Base-by-base conservation (phyloP, 30 jellyfish, hydroid and myxozoan species). In the Aurelia aurita complex sp. Pacific region DNA sequence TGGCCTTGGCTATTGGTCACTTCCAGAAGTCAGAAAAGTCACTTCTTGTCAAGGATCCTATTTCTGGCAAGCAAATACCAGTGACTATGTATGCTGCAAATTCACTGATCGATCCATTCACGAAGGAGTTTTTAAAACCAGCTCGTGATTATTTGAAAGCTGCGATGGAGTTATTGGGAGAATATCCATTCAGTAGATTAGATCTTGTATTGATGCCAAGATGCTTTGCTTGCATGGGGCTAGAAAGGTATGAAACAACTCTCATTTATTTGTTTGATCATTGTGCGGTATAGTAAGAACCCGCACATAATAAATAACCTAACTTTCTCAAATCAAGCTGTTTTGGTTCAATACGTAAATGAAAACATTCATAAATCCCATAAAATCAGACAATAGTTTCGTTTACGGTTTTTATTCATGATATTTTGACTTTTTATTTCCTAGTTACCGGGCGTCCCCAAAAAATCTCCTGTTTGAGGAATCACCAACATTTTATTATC, bases 211-310 rank as follows among this genome's bases (percentile, higher is more conserved):
- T 92, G 74, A 86, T 92, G 98, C 98, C 98, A 14, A 50, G 88
- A 29, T 61, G 92, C 59, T 92, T 92, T 36, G 98, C 98, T 2
- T 92, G 98, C 76, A 83, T 92, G 91, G 98, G 98, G 13, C 87
- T 92, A 10, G 88, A 86, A 42, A 92, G 98, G 98, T 90, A 65
- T 40, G 80, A 5, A 46, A 5, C 14, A 46, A 46, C 14, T 46
- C 12, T 9, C 6, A 4, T 14, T 46, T 9, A 46, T 46, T 46
- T 46, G 57, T 46, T 7, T 0, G 2, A 8, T 46, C 57, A 46
- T 23, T 23, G 29, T 23, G 29, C 29, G 29, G 29, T 23, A 23
- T 23, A 23, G 29, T 23, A 23, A 23, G 29, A 23, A 23, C 29
- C 29, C 29, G 29, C 29, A 23, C 29, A 23, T 23, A 23, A 23